Base-by-base conservation (phyloP, 2,888 invertebrate genomes). In the Eudemis profundana region DNA sequence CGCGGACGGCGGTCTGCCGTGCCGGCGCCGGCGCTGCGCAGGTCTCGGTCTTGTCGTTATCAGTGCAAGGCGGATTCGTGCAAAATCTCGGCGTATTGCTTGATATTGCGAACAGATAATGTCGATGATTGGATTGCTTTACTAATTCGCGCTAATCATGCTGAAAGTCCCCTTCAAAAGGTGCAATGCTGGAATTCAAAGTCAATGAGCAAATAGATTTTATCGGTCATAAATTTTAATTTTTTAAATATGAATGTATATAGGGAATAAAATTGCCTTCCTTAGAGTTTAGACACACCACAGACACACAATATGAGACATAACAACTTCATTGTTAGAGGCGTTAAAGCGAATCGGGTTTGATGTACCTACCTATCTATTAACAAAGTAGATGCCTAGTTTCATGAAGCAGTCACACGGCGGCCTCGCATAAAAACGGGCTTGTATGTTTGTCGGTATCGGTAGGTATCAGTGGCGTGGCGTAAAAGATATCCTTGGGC, bases 31-130 rank as follows among this genome's bases (percentile, higher is more conserved):
- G 47, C 60, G 70, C 69, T 63, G 15, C 54, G 65, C 14, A 33
- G 12, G 63, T 75, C 73, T 71, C 76, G 75, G 73, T 57, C 61
- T 69, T 70, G 80, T 65, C 84, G 86, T 86, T 86, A 86, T 86
- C 86, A 85, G 85, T 85, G 86, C 85, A 83, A 76, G 79, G 83
- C 84, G 77, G 72, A 82, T 78, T 81, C 78, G 75, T 81, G 79
- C 82, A 76, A 82, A 85, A 85, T 83, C 83, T 79, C 75, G 68
- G 73, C 70, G 71, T 67, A 67, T 70, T 72, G 72, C 65, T 61
- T 36, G 61, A 59, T 46, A 46, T 64, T 51, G 59, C 46, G 17
- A 44, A 57, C 12, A 23, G 15, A 54, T 54, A 50, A 69, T 73
- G 53, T 46, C 60, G 63, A 65, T 49, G 29, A 63, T 40, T 42